These are phyloP conservation scores for Erinaceus europaeus DNA, from an alignment of 2,113 vertebrate species.

Conservation along the genomic window DNA sequence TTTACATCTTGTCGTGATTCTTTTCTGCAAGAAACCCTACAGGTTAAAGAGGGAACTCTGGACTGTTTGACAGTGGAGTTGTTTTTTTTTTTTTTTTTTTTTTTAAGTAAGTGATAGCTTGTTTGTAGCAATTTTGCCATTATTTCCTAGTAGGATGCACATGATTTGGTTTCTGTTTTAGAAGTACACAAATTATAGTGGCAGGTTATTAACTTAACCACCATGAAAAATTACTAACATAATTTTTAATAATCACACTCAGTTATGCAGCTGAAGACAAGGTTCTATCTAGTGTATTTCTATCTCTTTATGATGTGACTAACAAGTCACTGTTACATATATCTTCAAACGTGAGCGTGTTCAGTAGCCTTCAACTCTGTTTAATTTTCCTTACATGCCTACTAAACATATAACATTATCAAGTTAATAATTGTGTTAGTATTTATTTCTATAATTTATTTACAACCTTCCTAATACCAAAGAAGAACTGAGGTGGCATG, in stretches of 20 bases:
- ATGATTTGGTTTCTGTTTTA: constrained; percentile 56
- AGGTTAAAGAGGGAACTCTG: constrained; percentile 70
- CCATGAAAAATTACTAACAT: constrained; percentile 50
- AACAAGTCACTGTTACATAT: constrained; percentile 59
- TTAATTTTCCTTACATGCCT: constrained; percentile 40
- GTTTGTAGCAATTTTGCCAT: constrained; percentile 31
- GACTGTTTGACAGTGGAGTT: constrained; percentile 52
- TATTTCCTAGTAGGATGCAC: constrained; percentile 52
- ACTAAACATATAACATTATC: constrained; percentile 61
- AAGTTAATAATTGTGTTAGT: constrained; percentile 64
- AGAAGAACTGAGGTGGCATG: constrained; percentile 33
- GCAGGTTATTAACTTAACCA: constrained; percentile 70
- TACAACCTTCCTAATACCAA: constrained; percentile 40
- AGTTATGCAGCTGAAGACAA: constrained; percentile 52
- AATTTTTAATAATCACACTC: constrained; percentile 36
- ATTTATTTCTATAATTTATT: constrained; percentile 69
- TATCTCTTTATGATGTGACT: constrained; percentile 53
- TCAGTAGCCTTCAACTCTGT: constrained; percentile 42
- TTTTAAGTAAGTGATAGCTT: constrained; percentile 45
- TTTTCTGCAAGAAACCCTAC: constrained; percentile 65
- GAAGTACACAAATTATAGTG: constrained; percentile 69
- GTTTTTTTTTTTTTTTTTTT: constrained; percentile 13
- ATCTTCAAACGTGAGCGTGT: neutral
- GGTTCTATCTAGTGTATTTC: constrained; percentile 10
- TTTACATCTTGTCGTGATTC: constrained; percentile 77